These are phyloP conservation scores for Polyommatus iphigenia DNA, from an alignment of 2,888 invertebrate genomes.

Conservation along the genomic window DNA sequence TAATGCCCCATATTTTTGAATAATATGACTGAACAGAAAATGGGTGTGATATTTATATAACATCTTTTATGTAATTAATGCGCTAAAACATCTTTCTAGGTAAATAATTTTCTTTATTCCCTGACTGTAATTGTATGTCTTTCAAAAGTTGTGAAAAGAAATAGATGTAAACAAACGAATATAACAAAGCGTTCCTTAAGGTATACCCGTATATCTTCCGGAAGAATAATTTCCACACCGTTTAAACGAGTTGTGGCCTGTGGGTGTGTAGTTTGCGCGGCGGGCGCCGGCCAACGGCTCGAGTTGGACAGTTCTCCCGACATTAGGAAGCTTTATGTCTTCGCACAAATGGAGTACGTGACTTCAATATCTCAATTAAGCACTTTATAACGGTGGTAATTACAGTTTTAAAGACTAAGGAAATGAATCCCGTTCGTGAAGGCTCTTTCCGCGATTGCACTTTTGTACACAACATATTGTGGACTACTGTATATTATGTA, in stretches of 20 bases:
- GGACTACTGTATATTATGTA: not conserved
- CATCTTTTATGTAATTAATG: too few species aligned
- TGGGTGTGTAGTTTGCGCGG: constrained; percentile 42
- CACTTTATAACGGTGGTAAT: constrained; percentile 47
- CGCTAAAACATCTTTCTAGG: too few species aligned
- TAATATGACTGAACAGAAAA: too few species aligned
- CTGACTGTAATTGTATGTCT: not conserved
- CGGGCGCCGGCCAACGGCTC: constrained; percentile 56
- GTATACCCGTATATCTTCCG: constrained; percentile 32
- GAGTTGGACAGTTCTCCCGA: constrained; percentile 68
- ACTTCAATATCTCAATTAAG: constrained; percentile 58
- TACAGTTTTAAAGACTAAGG: constrained; percentile 37
- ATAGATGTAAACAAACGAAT: constrained; percentile 12
- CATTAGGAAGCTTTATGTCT: constrained; percentile 69
- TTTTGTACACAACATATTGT: not conserved
- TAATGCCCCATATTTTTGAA: too few species aligned
- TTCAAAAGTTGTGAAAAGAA: not conserved
- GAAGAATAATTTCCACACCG: constrained; percentile 36
- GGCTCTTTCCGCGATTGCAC: not conserved
- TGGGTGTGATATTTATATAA: too few species aligned
- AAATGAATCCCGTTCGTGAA: constrained; percentile 13
- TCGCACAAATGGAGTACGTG: constrained; percentile 63
- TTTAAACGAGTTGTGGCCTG: constrained; percentile 36
- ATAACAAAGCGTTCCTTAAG: constrained; percentile 27
- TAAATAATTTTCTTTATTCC: not conserved